phyloP scores from a whole-genome alignment of 2,888 invertebrate species.

The Agrochola lota region DNA sequence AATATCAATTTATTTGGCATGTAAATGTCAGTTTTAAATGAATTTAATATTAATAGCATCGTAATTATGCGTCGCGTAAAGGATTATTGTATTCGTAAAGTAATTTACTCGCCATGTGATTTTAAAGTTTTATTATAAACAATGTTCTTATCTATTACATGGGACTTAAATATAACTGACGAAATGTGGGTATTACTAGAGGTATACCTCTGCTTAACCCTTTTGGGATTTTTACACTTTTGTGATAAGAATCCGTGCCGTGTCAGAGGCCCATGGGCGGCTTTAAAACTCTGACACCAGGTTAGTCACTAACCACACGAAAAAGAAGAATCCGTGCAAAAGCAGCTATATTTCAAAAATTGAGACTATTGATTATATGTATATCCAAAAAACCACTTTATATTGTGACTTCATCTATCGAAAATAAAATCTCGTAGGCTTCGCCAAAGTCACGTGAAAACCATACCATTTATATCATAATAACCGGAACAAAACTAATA shows the following conservation, averaged over 20 bases:
- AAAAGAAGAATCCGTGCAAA: neutral
- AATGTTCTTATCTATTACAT: neutral
- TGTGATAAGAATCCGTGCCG: neutral
- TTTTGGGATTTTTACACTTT: neutral
- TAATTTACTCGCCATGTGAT: neutral
- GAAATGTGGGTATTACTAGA: too few species aligned
- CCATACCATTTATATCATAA: slow-evolving; percentile 1
- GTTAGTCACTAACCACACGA: too few species aligned
- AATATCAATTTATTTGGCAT: neutral
- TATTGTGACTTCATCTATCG: neutral
- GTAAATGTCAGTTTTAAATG: slow-evolving; percentile 11
- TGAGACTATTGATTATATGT: too few species aligned
- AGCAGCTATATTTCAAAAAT: neutral
- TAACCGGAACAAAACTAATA: slow-evolving; percentile 27
- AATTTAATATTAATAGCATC: slow-evolving; percentile 27
- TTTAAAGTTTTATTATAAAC: neutral
- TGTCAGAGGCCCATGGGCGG: too few species aligned
- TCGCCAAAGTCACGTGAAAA: slow-evolving; percentile 4
- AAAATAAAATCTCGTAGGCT: neutral
- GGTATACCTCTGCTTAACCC: too few species aligned
- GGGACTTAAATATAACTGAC: too few species aligned
- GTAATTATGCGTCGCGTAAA: slow-evolving; percentile 10
- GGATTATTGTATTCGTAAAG: slow-evolving; percentile 24
- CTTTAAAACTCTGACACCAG: too few species aligned
- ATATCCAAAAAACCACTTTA: too few species aligned